Evolutionary conservation across 2,888 invertebrate genomes (phyloP).

Genomic region (Lathronympha strigana): DNA sequence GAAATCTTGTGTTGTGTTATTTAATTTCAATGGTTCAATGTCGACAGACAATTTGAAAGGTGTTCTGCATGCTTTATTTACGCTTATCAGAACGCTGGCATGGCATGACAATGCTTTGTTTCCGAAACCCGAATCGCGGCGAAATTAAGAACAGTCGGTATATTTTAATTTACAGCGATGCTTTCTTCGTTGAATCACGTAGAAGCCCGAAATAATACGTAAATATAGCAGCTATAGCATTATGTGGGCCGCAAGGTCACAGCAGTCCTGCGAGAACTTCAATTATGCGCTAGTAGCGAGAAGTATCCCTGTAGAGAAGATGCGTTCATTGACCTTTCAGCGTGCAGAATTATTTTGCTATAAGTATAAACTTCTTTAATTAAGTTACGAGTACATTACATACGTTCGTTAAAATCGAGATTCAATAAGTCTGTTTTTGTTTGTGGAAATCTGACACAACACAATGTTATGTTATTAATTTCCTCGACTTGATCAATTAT

Average conservation of each 20-base stretch:
- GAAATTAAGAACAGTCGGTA: constrained; percentile 8
- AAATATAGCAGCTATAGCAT: constrained; percentile 16
- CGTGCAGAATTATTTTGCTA: neutral
- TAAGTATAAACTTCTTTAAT: neutral
- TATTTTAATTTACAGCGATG: constrained; percentile 29
- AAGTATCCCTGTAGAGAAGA: constrained; percentile 14
- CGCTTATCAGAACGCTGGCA: constrained; percentile 26
- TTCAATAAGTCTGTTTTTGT: neutral
- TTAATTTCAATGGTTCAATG: constrained; percentile 8
- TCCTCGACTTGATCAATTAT: neutral
- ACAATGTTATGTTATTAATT: neutral
- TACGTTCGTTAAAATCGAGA: neutral
- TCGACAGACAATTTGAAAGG: constrained; percentile 19
- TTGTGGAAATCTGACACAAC: neutral
- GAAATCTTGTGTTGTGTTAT: neutral
- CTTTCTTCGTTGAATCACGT: constrained; percentile 29
- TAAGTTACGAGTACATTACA: no score
- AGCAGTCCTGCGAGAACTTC: constrained; percentile 13
- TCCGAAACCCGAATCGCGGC: constrained; percentile 7
- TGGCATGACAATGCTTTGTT: constrained; percentile 27
- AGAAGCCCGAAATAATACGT: constrained; percentile 18
- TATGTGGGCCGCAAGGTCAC: constrained; percentile 35
- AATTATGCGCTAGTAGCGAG: constrained; percentile 17
- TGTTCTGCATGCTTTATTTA: constrained; percentile 7
- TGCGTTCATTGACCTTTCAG: constrained; percentile 26